Conservation (phyloP, 2,797 vertebrate genomes). For the Manis javanica region DNA sequence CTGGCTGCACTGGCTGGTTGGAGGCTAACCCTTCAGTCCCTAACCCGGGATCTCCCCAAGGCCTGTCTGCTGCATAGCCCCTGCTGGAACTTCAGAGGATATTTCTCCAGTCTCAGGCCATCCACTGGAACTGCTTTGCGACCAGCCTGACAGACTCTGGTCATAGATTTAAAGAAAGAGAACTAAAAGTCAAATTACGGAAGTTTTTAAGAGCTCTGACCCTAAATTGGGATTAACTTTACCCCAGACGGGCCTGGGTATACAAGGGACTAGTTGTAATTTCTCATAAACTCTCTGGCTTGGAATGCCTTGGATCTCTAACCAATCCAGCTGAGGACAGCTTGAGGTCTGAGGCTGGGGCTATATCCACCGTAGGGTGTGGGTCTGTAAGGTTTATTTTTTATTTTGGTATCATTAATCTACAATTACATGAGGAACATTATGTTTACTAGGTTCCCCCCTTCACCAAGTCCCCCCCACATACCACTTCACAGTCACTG, state of each 20-base stretch:
- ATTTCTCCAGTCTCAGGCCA: neutral
- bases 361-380: neutral
- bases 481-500: too few species aligned
- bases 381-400: conserved; percentile 9
- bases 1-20: neutral
- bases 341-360: neutral
- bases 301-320: conserved; percentile 24
- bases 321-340: neutral
- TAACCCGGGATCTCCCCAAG: neutral
- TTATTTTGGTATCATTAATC: too few species aligned
- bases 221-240: neutral
- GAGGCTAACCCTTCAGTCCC: neutral
- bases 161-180: conserved; percentile 1
- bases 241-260: neutral
- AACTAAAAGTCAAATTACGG: conserved; percentile 20
- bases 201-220: neutral
- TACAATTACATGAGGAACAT: too few species aligned
- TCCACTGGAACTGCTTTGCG: conserved; percentile 4
- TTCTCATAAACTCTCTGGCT: conserved; percentile 13
- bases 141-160: neutral
- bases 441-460: too few species aligned
- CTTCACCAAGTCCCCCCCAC: too few species aligned
- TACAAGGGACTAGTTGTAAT: neutral
- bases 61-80: neutral
- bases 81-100: neutral